These are phyloP conservation scores for Sebastolobus altivelis DNA, from an alignment of 2,797 vertebrate genomes.

Conservation along the genomic window DNA sequence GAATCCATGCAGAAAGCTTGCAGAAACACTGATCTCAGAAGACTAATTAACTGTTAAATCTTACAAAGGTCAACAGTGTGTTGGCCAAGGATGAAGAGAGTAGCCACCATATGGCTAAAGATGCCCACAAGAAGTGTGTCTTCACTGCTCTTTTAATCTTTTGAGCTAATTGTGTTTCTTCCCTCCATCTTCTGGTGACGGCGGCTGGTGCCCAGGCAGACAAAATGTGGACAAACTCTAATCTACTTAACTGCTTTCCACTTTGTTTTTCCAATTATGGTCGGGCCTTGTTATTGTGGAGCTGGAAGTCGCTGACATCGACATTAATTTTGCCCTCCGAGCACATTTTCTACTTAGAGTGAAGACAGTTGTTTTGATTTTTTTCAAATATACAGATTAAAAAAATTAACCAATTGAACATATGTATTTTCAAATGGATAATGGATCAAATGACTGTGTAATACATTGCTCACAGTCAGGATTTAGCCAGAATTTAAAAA, in stretches of 20 bases:
- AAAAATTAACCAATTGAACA: neutral
- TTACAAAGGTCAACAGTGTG: constrained; percentile 75
- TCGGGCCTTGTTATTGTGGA: constrained; percentile 42
- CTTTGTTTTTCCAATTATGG: constrained; percentile 75
- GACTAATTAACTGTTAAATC: constrained; percentile 77
- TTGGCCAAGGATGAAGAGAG: constrained; percentile 74
- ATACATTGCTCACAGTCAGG: neutral
- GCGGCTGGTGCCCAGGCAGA: constrained; percentile 59
- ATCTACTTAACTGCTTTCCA: constrained; percentile 79
- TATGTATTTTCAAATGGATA: neutral
- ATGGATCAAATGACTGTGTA: neutral
- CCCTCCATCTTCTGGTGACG: constrained; percentile 38
- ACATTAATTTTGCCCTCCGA: constrained; percentile 40
- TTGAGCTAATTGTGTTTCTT: constrained; percentile 75
- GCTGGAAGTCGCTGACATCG: constrained; percentile 55
- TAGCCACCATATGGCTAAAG: constrained; percentile 81
- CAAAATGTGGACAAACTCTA: constrained; percentile 73
- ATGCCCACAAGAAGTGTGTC: constrained; percentile 75
- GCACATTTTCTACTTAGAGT: constrained; percentile 46
- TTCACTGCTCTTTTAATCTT: constrained; percentile 86
- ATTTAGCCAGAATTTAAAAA: neutral
- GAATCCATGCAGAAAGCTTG: constrained; percentile 50
- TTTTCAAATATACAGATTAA: neutral
- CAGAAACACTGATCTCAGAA: constrained; percentile 49
- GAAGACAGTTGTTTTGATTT: constrained; percentile 14